Evolutionary conservation across 2,888 invertebrate genomes (phyloP).

Genomic region (Troides aeacus): DNA sequence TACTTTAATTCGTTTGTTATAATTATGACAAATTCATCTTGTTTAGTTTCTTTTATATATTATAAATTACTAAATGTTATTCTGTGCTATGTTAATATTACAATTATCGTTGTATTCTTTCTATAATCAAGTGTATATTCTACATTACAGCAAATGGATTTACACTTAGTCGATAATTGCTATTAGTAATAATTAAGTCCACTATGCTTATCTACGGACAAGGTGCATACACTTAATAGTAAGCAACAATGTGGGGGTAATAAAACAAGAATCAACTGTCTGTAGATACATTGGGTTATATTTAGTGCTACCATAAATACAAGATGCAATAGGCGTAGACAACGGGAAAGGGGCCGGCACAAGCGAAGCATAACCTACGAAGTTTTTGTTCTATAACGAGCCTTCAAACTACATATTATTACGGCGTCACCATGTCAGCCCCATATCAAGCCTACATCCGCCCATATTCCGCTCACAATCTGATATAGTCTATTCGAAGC

Average conservation of each 20-base stretch:
- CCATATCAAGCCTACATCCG: conserved; percentile 74
- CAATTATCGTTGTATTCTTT: background rate
- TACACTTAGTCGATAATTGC: conserved; percentile 9
- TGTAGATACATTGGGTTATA: conserved; percentile 2
- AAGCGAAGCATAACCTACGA: conserved; percentile 69
- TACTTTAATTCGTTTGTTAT: conserved; percentile 14
- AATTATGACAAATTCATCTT: background rate
- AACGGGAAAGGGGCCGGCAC: conserved; percentile 52
- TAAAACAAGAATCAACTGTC: conserved; percentile 7
- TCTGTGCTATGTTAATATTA: background rate
- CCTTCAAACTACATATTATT: conserved; percentile 67
- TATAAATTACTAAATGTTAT: background rate
- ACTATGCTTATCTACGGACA: background rate
- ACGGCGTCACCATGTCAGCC: conserved; percentile 74
- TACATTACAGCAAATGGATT: background rate
- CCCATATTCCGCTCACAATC: conserved; percentile 63
- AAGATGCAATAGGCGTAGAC: conserved; percentile 60
- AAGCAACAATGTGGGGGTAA: background rate
- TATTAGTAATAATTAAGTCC: conserved; percentile 1
- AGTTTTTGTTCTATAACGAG: conserved; percentile 75
- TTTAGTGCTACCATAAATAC: conserved; percentile 21
- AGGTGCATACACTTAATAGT: conserved; percentile 1
- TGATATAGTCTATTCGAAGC: conserved; percentile 57
- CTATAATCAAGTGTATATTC: background rate
- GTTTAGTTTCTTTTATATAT: background rate